Evolutionary conservation across 1,140 invertebrate species (phyloP).

Genomic region (Leucophenga varia): DNA sequence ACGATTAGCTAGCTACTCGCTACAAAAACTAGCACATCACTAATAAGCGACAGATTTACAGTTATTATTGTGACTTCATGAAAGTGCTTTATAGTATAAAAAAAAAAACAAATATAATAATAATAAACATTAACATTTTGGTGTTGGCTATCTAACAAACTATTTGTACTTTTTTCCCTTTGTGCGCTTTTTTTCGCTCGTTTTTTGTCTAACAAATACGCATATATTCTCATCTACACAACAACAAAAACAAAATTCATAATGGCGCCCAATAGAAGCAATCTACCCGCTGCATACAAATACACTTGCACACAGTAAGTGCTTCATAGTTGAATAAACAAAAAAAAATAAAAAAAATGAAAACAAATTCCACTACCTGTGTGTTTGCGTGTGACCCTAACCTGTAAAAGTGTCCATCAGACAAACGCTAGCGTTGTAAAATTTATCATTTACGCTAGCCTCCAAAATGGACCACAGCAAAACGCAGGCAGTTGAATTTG

Average conservation of each 20-base stretch:
- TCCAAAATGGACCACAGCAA: constrained; percentile 41
- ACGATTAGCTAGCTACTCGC: no score
- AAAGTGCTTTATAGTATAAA: no score
- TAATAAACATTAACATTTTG: no score
- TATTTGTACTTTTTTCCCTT: constrained; percentile 25
- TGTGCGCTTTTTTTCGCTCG: constrained; percentile 31
- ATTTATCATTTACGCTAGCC: constrained; percentile 21
- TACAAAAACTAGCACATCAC: no score
- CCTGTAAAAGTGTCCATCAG: constrained; percentile 29
- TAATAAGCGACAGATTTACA: no score
- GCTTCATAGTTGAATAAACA: constrained; percentile 20
- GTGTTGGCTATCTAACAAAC: constrained; percentile 42
- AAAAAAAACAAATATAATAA: no score
- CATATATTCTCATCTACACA: constrained; percentile 18
- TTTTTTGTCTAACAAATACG: constrained; percentile 28
- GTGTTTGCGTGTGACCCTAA: constrained; percentile 7
- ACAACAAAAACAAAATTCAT: no score
- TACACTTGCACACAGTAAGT: constrained; percentile 71
- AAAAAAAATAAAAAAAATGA: no score
- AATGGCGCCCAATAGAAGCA: constrained; percentile 58
- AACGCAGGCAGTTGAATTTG: not conserved
- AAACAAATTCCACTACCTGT: no score
- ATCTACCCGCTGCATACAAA: constrained; percentile 64
- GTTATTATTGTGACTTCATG: no score
- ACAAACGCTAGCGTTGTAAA: constrained; percentile 36